Percentiles rank a stretch among this genome's conserved stretches.
Evolutionary conservation across 2,888 invertebrate species (phyloP).

Genomic region (Spialia ferax): DNA sequence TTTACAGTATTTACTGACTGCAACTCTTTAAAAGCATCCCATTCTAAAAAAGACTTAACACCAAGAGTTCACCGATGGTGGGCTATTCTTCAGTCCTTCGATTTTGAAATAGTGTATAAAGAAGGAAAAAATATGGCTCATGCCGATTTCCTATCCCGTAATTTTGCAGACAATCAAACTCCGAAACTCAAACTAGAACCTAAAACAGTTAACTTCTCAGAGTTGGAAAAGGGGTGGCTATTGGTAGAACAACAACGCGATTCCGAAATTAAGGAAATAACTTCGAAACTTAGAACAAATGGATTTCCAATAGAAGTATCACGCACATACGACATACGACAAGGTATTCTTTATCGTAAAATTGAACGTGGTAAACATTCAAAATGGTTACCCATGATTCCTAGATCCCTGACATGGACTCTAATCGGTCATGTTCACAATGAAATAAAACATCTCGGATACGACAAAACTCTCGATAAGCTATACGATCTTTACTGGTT

Average conservation of each 20-base stretch:
- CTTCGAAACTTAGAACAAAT: neutral
- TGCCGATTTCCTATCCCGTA: constrained; percentile 42
- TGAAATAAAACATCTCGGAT: constrained; percentile 12
- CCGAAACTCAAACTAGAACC: too few species aligned
- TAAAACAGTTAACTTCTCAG: neutral
- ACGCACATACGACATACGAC: neutral
- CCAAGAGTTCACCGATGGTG: constrained; percentile 53
- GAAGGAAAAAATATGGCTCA: constrained; percentile 40
- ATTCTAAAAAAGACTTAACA: constrained; percentile 48
- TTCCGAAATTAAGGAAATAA: neutral
- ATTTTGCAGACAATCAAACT: too few species aligned
- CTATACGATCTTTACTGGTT: constrained; percentile 12
- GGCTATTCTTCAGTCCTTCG: constrained; percentile 49
- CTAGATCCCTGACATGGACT: neutral
- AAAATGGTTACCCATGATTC: constrained; percentile 4
- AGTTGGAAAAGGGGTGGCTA: neutral
- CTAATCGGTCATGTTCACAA: constrained; percentile 1
- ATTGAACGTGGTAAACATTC: neutral
- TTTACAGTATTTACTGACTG: constrained; percentile 48
- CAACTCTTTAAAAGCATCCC: constrained; percentile 50
- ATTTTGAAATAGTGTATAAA: constrained; percentile 45
- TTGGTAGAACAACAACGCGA: neutral
- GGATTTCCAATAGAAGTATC: neutral
- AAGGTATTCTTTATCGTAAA: neutral
- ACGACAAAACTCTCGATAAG: constrained; percentile 19